Conservation (phyloP, 2,797 vertebrate species). For the Artibeus lituratus region DNA sequence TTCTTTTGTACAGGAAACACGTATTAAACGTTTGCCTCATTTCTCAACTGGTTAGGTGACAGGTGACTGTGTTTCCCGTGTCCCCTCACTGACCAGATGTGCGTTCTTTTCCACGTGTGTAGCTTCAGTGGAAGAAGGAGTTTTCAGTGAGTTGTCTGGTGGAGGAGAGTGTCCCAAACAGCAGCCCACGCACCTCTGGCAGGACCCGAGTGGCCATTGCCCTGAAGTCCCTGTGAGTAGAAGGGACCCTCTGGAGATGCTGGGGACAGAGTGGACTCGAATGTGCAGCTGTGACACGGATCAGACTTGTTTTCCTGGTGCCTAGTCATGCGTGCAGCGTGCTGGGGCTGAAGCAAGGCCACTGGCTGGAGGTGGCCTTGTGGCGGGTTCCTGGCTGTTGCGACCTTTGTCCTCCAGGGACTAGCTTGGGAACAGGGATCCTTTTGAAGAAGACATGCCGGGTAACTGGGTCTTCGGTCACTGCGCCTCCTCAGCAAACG, state of each 20-base stretch:
- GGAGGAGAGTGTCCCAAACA: neutral
- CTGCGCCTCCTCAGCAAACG: conserved; percentile 26
- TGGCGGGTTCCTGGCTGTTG: neutral
- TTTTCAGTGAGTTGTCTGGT: neutral
- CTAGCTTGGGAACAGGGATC: neutral
- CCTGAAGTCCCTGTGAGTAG: neutral
- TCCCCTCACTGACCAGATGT: neutral
- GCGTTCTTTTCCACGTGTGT: neutral
- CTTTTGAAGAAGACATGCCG: neutral
- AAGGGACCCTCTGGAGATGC: conserved; percentile 3
- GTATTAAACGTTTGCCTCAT: neutral
- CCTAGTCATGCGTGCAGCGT: conserved; percentile 24
- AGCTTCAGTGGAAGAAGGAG: neutral
- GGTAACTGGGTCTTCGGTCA: conserved; percentile 1
- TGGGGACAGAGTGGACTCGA: neutral
- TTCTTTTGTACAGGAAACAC: neutral
- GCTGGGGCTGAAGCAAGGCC: neutral
- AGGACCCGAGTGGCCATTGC: neutral
- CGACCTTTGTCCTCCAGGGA: neutral
- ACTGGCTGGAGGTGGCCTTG: neutral
- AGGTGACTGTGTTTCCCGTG: neutral
- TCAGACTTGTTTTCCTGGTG: neutral
- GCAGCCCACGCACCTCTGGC: neutral
- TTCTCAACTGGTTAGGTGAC: neutral
- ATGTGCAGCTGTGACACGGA: conserved; percentile 47